Evolutionary conservation across 2,888 invertebrate species (phyloP).

Genomic region (Drosophila mayaguana): DNA sequence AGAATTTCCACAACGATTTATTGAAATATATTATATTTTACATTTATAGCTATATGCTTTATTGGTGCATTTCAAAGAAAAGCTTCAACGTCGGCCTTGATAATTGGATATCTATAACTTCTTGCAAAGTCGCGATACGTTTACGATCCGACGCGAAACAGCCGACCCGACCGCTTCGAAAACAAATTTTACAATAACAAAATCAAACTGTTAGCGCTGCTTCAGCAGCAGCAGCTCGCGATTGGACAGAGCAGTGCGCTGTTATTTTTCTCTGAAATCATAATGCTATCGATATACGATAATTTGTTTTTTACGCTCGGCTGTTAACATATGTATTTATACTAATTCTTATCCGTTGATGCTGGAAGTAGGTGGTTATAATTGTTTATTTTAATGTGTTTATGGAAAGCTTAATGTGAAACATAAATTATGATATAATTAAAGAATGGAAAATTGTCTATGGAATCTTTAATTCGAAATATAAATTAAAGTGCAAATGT

Average conservation of each 20-base stretch:
- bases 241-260: conserved; percentile 28
- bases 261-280: conserved; percentile 5
- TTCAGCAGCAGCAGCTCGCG: conserved; percentile 7
- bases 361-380: neutral
- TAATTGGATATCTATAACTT: conserved; percentile 33
- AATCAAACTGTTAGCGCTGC: conserved; percentile 17
- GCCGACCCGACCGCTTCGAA: conserved; percentile 41
- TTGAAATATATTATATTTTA: neutral
- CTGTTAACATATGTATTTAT: neutral
- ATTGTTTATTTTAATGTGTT: neutral
- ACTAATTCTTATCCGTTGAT: neutral
- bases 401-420: neutral
- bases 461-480: neutral
- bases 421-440: neutral
- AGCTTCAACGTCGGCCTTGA: conserved; percentile 20
- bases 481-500: too few species aligned
- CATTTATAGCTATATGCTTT: neutral
- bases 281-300: conserved; percentile 25
- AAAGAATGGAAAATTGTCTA: neutral
- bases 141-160: conserved; percentile 19
- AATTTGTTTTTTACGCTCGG: neutral
- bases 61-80: conserved; percentile 13
- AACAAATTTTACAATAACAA: conserved; percentile 52
- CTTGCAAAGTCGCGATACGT: conserved; percentile 30
- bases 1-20: neutral